A percentile compares a stretch with the other conserved stretches of the same genome.
Evolutionary conservation across 30 jellyfish, hydroid and myxozoan genomes (phyloP).

Genomic region (Catostylus mosaicus): DNA sequence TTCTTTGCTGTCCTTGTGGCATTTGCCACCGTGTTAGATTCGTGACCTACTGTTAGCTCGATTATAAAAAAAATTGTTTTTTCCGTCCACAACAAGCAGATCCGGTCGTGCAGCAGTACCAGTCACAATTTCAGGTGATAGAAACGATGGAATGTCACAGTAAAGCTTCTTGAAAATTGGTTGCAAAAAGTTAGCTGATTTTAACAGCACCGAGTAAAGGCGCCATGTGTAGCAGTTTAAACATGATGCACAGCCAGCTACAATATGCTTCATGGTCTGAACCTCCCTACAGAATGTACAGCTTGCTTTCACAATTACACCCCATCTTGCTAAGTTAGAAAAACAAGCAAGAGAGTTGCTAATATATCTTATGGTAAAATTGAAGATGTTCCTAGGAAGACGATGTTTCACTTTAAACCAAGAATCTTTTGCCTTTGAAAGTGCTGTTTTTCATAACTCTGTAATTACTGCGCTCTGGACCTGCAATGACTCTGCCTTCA

Average conservation of each 20-base stretch:
- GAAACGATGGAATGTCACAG: slow-evolving; percentile 15
- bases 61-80: background rate
- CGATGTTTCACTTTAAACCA: slow-evolving; percentile 16
- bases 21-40: slow-evolving; percentile 13
- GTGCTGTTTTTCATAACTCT: slow-evolving; percentile 36
- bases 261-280: slow-evolving; percentile 2
- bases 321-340: slow-evolving; percentile 20
- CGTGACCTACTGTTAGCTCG: slow-evolving; percentile 22
- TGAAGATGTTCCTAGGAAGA: slow-evolving; percentile 34
- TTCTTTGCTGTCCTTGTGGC: slow-evolving; percentile 8
- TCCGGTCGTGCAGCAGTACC: slow-evolving; percentile 20
- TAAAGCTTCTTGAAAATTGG: background rate
- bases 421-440: slow-evolving; percentile 23
- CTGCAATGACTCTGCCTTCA: background rate
- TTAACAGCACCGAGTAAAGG: slow-evolving; percentile 5
- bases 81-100: slow-evolving; percentile 1
- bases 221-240: slow-evolving; percentile 10
- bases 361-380: slow-evolving; percentile 19
- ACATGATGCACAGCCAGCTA: background rate
- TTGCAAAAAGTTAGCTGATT: slow-evolving; percentile 2
- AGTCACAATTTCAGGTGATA: background rate
- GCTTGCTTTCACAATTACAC: slow-evolving; percentile 3
- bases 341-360: slow-evolving; percentile 25
- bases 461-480: slow-evolving; percentile 29
- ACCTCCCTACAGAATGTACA: slow-evolving; percentile 4